phyloP scores from a whole-genome alignment of 2,113 vertebrate species.

The Spea multiplicata region DNA sequence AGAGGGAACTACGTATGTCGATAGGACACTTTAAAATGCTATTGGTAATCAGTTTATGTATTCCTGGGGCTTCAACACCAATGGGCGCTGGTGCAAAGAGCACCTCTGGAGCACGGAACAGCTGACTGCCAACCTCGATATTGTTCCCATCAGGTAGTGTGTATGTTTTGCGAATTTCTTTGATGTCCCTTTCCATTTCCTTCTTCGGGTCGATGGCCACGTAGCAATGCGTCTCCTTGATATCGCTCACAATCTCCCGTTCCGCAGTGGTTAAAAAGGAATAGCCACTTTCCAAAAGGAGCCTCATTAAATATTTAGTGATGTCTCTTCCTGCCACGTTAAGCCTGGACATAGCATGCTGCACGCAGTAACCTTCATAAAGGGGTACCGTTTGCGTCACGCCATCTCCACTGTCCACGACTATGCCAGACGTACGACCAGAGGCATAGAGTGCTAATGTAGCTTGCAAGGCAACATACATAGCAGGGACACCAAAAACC shows the following conservation, averaged over 20 bases:
- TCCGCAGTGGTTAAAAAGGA: neutral
- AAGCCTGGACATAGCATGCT: neutral
- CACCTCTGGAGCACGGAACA: constrained; percentile 51
- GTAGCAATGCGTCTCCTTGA: constrained; percentile 6
- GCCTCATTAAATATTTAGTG: neutral
- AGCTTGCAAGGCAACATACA: neutral
- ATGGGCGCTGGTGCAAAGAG: constrained; percentile 49
- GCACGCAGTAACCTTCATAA: neutral
- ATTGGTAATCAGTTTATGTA: constrained; percentile 47
- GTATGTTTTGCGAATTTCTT: neutral
- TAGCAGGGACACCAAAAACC: constrained; percentile 1
- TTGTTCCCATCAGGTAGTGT: constrained; percentile 12
- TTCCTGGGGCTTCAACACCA: constrained; percentile 33
- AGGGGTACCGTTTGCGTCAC: constrained; percentile 5
- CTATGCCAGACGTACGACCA: neutral
- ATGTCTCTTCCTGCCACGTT: neutral
- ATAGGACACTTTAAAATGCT: constrained; percentile 31
- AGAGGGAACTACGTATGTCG: constrained; percentile 36
- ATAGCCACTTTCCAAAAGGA: constrained; percentile 4
- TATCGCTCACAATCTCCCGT: constrained; percentile 9
- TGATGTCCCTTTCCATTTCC: neutral
- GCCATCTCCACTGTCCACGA: constrained; percentile 11
- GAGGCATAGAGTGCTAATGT: neutral
- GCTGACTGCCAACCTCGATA: neutral
- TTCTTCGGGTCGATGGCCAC: neutral